Base-by-base conservation (phyloP, 2,113 vertebrate genomes). In the Hoplias malabaricus region DNA sequence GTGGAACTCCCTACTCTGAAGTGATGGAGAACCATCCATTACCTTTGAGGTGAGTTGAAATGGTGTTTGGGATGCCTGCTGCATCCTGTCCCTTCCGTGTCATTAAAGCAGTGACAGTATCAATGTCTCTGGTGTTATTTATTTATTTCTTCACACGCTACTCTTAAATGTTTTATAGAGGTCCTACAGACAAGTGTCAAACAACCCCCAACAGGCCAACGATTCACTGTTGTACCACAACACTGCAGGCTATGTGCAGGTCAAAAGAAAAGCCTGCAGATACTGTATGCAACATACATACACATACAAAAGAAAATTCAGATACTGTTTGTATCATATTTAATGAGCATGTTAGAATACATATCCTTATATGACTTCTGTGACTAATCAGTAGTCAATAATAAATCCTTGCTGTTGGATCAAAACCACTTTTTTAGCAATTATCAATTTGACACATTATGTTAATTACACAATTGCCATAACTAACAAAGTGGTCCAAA, bases 111-210 rank as follows among this genome's bases (percentile, higher is more conserved):
- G 5, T 33, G 1, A 40, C 50, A 6, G 10, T 54, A 13, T 53
- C 46, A 3, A 13, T 36, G 46, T 21, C 14, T 43, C 33, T 59
- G 25, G 13, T 23, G 11, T 33, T 59, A 56, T 57, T 71, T 38
- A 27, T 71, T 72, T 72, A 73, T 61, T 43, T 73, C 36, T 6
- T 59, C 14, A 73, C 70, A 71, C 33, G 9, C 12, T 9, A 10
- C 12, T 71, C 3, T 38, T 25, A 27, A 56, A 56, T 31, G 14
- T 68, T 68, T 48, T 8, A 68, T 19, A 31, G 16, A 48, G 27
- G 14, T 68, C 23, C 40, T 46, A 68, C 19, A 68, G 29, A 36
- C 66, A 48, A 48, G 43, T 13, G 27, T 33, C 66, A 14, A 67
- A 31, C 40, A 48, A 48, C 43, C 16, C 43, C 16, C 43, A 48